Evolutionary conservation across 2,888 invertebrate species (phyloP).

Genomic region (Salpingus planirostris): DNA sequence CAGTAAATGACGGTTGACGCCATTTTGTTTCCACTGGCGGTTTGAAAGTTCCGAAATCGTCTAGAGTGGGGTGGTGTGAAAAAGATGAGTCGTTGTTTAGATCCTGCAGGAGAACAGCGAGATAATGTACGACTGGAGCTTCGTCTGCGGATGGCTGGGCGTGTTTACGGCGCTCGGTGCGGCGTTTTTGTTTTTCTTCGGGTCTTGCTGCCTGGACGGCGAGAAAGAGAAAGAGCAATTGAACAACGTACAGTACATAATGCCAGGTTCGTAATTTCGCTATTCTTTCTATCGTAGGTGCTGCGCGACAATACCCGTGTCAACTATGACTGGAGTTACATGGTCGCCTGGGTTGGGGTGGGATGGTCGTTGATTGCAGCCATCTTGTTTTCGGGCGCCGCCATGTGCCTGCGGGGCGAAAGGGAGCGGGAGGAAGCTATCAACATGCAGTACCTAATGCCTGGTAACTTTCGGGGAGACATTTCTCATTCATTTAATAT

Average conservation of each 20-base stretch:
- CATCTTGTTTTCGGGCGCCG: constrained; percentile 87
- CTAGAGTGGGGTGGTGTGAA: too few species aligned
- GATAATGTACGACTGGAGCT: constrained; percentile 77
- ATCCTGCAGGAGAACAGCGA: constrained; percentile 64
- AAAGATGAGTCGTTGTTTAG: too few species aligned
- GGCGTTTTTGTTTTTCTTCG: constrained; percentile 69
- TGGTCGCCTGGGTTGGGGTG: constrained; percentile 94
- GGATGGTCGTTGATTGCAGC: constrained; percentile 84
- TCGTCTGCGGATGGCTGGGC: constrained; percentile 75
- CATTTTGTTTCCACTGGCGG: too few species aligned
- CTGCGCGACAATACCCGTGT: constrained; percentile 77
- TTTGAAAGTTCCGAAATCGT: too few species aligned
- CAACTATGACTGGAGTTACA: constrained; percentile 94
- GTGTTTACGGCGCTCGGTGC: constrained; percentile 67
- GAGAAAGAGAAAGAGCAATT: constrained; percentile 67
- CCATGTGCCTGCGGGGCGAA: constrained; percentile 89
- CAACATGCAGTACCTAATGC: constrained; percentile 97
- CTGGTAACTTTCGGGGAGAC: constrained; percentile 55
- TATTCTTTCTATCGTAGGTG: constrained; percentile 49
- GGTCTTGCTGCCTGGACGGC: constrained; percentile 67
- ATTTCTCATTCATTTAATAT: constrained; percentile 8
- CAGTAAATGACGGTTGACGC: too few species aligned
- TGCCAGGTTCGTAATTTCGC: constrained; percentile 58
- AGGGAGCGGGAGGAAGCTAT: constrained; percentile 90
- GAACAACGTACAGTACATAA: constrained; percentile 78